A percentile compares a stretch with the other conserved stretches of the same genome.
These are phyloP conservation scores for Drosophila navojoa DNA, from an alignment of 1,140 invertebrate species.

Conservation along the genomic window DNA sequence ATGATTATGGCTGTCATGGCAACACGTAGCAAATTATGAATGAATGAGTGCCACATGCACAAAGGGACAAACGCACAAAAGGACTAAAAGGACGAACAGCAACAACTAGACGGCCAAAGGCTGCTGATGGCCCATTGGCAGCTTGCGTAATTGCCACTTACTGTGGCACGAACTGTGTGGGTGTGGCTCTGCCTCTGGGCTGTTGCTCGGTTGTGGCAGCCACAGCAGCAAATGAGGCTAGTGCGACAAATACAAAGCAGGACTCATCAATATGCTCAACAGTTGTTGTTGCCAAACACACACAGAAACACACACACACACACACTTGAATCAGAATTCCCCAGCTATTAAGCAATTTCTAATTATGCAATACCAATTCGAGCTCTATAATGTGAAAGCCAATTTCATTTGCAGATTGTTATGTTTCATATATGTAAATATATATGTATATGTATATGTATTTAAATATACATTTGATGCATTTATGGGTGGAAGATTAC, in stretches of 20 bases:
- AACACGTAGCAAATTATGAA: constrained; percentile 81
- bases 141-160: constrained; percentile 69
- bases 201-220: background rate
- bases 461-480: too few relatives aligned
- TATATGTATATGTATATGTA: too few relatives aligned
- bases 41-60: constrained; percentile 55
- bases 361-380: constrained; percentile 1
- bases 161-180: background rate
- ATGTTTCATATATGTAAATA: too few relatives aligned
- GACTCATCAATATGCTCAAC: constrained; percentile 45
- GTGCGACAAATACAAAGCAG: constrained; percentile 32
- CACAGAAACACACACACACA: background rate
- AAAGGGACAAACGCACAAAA: constrained; percentile 12
- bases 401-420: too few relatives aligned
- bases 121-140: constrained; percentile 50
- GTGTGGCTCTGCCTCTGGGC: background rate
- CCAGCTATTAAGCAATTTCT: background rate
- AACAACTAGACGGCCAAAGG: background rate
- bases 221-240: background rate
- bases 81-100: constrained; percentile 9
- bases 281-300: constrained; percentile 14
- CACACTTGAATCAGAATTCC: background rate
- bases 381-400: background rate
- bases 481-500: too few relatives aligned
- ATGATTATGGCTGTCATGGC: constrained; percentile 51